A percentile compares a stretch with the other conserved stretches of the same genome.
These are phyloP conservation scores for Ylistrum balloti DNA, from an alignment of 1,140 invertebrate species.

Conservation along the genomic window DNA sequence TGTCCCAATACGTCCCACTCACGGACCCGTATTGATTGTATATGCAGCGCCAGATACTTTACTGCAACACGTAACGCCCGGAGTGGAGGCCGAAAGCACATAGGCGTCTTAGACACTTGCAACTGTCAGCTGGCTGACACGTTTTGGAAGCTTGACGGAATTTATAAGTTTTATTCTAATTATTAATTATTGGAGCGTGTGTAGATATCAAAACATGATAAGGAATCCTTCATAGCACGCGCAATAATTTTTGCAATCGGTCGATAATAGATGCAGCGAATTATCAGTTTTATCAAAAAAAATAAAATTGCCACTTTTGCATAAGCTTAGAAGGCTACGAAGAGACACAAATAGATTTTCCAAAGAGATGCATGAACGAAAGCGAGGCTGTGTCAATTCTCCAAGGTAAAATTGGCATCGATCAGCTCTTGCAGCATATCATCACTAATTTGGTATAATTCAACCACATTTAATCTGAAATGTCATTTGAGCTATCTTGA, in stretches of 20 bases:
- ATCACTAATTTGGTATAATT: slow-evolving; percentile 31
- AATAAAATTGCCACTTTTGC: background rate
- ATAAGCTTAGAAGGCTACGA: background rate
- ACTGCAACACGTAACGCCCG: background rate
- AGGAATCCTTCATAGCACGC: background rate
- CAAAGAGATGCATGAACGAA: background rate
- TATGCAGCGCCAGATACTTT: background rate
- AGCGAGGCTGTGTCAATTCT: background rate
- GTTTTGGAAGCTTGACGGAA: slow-evolving; percentile 9
- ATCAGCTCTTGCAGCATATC: background rate
- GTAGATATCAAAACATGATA: background rate
- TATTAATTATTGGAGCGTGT: background rate
- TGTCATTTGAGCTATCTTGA: slow-evolving; percentile 15
- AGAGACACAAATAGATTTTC: background rate
- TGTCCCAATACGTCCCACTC: background rate
- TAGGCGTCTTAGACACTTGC: background rate
- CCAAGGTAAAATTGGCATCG: background rate
- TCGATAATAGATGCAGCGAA: too few relatives aligned
- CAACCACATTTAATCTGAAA: background rate
- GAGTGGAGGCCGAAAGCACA: background rate
- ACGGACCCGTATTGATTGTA: background rate
- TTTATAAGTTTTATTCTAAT: background rate
- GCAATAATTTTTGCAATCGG: too few relatives aligned
- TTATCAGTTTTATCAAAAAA: too few relatives aligned
- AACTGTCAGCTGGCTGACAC: background rate